Evolutionary conservation across 1,140 invertebrate species (phyloP).

Genomic region (Proctacanthus coquilletti): DNA sequence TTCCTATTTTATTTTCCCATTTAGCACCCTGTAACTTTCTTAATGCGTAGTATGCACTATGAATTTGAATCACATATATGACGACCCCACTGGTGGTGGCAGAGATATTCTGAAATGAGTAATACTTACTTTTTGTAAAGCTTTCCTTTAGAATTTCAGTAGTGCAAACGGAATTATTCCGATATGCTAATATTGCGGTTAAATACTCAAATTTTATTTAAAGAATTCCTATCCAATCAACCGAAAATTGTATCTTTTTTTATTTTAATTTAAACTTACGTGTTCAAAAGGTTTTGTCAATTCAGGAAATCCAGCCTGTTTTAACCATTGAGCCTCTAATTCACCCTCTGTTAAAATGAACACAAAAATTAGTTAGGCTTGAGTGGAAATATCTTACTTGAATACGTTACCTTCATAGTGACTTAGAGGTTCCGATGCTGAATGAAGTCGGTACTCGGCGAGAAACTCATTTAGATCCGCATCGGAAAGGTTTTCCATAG

Average conservation of each 20-base stretch:
- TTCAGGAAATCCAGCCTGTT: constrained; percentile 25
- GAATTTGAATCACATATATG: too few species aligned
- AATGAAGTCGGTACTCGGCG: constrained; percentile 24
- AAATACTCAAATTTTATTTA: not conserved
- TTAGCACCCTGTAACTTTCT: too few species aligned
- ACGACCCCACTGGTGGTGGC: too few species aligned
- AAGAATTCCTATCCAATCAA: too few species aligned
- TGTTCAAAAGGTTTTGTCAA: constrained; percentile 27
- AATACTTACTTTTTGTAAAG: too few species aligned
- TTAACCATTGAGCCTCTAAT: constrained; percentile 28
- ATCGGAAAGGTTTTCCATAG: constrained; percentile 19
- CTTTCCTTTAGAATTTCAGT: too few species aligned
- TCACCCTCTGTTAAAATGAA: constrained; percentile 30
- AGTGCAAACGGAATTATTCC: too few species aligned
- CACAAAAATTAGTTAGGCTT: not conserved
- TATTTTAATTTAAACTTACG: constrained; percentile 13
- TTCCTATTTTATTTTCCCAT: too few species aligned
- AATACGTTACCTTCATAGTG: constrained; percentile 21
- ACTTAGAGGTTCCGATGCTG: constrained; percentile 19
- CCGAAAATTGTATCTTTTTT: too few species aligned
- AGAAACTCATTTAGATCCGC: constrained; percentile 27
- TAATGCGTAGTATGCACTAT: too few species aligned
- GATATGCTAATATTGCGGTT: too few species aligned
- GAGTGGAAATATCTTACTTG: constrained; percentile 1
- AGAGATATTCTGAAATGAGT: too few species aligned